Conservation (phyloP, 2,113 vertebrate genomes). For the Numenius arquata region DNA sequence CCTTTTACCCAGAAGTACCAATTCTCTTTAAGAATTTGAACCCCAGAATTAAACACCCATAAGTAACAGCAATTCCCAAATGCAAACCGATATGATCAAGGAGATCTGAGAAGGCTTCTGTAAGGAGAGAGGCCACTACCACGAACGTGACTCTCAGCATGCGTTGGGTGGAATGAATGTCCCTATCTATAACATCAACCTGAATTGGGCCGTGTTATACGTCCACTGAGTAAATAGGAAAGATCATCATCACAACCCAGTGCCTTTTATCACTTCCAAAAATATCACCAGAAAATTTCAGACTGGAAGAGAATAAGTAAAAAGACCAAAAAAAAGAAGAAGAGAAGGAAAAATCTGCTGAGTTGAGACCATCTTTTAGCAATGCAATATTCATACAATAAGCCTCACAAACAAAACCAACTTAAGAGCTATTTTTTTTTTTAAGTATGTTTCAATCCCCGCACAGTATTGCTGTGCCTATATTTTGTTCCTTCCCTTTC, state of each 20-base stretch:
- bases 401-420: neutral
- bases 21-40: neutral
- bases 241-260: neutral
- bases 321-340: neutral
- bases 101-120: neutral
- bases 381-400: neutral
- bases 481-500: neutral
- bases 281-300: neutral
- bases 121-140: neutral
- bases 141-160: rapidly evolving
- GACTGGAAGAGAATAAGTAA: neutral
- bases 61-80: neutral
- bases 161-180: rapidly evolving
- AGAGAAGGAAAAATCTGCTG: neutral
- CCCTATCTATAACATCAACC: rapidly evolving
- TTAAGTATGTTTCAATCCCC: neutral
- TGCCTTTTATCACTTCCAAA: neutral
- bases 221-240: neutral
- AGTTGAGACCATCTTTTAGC: neutral
- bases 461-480: neutral
- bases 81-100: neutral
- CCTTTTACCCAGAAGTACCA: neutral
- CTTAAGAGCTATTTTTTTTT: neutral
- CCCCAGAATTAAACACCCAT: neutral
- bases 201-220: rapidly evolving